Conservation (phyloP, 2,113 vertebrate genomes). For the Lates calcarifer region DNA sequence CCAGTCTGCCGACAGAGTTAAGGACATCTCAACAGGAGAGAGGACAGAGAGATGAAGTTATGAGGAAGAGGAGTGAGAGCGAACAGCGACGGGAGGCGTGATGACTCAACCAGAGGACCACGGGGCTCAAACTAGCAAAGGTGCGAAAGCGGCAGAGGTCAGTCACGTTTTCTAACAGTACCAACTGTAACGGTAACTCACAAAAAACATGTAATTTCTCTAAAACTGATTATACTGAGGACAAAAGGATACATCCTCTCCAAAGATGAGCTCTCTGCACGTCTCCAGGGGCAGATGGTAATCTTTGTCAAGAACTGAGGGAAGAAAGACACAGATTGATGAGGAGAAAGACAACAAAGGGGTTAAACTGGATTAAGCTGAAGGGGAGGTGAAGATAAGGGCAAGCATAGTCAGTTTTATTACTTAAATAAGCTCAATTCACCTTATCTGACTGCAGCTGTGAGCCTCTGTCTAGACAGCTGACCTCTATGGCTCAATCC, state of each 20-base stretch:
- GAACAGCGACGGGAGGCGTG: constrained; percentile 13
- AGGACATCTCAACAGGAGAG: constrained; percentile 46
- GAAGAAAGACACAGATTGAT: constrained; percentile 42
- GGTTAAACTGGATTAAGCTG: constrained; percentile 39
- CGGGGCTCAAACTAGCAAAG: constrained; percentile 6
- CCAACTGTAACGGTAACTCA: not conserved
- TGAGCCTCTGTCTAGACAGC: constrained; percentile 70
- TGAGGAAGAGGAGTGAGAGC: constrained; percentile 13
- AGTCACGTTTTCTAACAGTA: constrained; percentile 1
- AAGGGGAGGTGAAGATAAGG: constrained; percentile 49
- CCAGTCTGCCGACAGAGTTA: constrained; percentile 76
- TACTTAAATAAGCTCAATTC: constrained; percentile 34
- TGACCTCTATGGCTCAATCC: constrained; percentile 54
- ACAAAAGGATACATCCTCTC: constrained; percentile 84
- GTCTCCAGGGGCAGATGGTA: constrained; percentile 85
- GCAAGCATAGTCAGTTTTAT: constrained; percentile 44
- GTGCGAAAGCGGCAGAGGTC: constrained; percentile 15
- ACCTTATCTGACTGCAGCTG: constrained; percentile 44
- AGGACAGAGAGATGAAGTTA: constrained; percentile 19
- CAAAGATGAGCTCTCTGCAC: constrained; percentile 85
- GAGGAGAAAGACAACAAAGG: constrained; percentile 7
- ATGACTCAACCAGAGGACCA: constrained; percentile 27
- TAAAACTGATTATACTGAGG: not conserved
- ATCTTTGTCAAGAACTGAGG: constrained; percentile 78
- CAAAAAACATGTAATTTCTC: not conserved